Conservation (phyloP, 2,113 vertebrate genomes). For the Leptodactylus fuscus region DNA sequence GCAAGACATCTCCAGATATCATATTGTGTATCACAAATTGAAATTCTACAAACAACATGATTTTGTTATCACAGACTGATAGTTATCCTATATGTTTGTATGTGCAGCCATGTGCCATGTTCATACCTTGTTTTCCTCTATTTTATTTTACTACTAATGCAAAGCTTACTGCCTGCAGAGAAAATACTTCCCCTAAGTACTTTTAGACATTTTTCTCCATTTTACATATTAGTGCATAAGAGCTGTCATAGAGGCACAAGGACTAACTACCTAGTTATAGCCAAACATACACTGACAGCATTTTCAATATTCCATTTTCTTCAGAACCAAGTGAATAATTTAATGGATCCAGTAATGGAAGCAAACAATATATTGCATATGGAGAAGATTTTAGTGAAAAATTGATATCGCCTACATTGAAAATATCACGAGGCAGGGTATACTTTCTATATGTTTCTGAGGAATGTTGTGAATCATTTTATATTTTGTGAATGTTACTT, state of each 20-base stretch:
- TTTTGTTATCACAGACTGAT: too few species aligned
- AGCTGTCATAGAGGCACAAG: slow-evolving; percentile 15
- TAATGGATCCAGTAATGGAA: slow-evolving; percentile 18
- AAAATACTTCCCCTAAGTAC: not conserved
- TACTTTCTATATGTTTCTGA: not conserved
- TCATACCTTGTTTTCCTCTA: not conserved
- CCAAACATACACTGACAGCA: not conserved
- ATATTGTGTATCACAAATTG: too few species aligned
- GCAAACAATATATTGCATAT: slow-evolving; percentile 1
- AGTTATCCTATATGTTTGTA: too few species aligned
- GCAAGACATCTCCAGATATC: too few species aligned
- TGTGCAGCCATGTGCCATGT: too few species aligned
- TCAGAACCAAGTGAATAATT: slow-evolving; percentile 28
- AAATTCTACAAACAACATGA: too few species aligned
- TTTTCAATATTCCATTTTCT: slow-evolving; percentile 28
- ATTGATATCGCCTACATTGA: not conserved
- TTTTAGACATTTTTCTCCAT: slow-evolving; percentile 34
- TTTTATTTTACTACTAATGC: not conserved
- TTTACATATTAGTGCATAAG: slow-evolving; percentile 9
- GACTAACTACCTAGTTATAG: slow-evolving; percentile 16
- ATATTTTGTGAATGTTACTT: not conserved
- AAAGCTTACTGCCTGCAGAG: not conserved
- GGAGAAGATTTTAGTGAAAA: not conserved
- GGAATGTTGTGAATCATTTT: not conserved
- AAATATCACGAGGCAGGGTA: not conserved